Evolutionary conservation across 2,797 vertebrate species (phyloP), one percentile per base, ranked within the genome.

Genomic region (Melanotaenia trifasciata): DNA sequence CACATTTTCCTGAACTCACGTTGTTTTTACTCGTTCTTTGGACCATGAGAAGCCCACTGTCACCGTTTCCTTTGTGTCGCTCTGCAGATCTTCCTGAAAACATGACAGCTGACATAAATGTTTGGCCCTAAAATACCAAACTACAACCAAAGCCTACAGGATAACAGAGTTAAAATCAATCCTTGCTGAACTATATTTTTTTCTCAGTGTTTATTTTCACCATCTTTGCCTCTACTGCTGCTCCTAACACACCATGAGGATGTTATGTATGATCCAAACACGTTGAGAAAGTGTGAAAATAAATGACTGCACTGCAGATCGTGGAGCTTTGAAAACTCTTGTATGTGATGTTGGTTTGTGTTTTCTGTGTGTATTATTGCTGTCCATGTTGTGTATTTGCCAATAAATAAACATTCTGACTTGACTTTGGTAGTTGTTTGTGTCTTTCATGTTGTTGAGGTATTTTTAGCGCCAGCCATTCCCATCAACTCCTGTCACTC

Each of bases 391-490:
- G 54, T 81, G 66, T 33, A n/a, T 53, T 72, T 80, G 36, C 3
- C 12, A 38, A 38, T 84, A 74, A 84, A 83, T 85, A 84, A 83
- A 86, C 43, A 36, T 62, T 74, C 5, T 78, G 54, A 74, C 4
- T 62, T 78, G 54, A 74, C 4, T 62, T 72, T 50, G 38, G 2
- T 32, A 65, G 59, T 62, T 64, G 79, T 58, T 26, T 78, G 72
- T 85, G 22, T 51, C 63, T 43, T 87, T 78, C 82, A 45, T 85
- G 72, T 11, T 36, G 8, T 36, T 36, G 35, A 33, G 7, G 6
- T 33, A 33, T 33, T 33, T 33, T 33, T 6, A 33, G 32, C 2
- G 28, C 28, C 28, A 30, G 28, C 4, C 28, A 30, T 30, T 30
- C 28, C 28, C 28, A 30, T 30, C 28, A 2, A 30, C 28, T 30